Percentiles rank a stretch among this genome's conserved stretches.
These are phyloP conservation scores for Anoncus sp. DNA, from an alignment of 2,888 invertebrate species.

Conservation along the genomic window DNA sequence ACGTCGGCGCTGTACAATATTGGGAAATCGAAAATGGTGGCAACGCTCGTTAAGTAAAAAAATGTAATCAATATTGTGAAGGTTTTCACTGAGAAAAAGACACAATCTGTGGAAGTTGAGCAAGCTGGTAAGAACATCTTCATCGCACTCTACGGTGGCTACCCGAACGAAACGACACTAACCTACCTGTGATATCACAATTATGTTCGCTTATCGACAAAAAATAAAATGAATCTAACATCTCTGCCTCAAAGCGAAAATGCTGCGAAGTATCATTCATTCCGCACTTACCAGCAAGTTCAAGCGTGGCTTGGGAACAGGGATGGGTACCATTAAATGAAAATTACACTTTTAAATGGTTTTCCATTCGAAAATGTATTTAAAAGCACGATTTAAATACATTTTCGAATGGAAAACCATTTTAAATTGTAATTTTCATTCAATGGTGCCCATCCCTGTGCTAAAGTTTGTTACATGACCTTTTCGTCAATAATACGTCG, in stretches of 20 bases:
- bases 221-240: slow-evolving; percentile 30
- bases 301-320: slow-evolving; percentile 26
- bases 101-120: not conserved
- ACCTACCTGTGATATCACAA: not conserved
- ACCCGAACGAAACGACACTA: not conserved
- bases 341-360: no score
- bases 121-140: not conserved
- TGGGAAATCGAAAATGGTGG: not conserved
- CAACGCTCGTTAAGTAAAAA: not conserved
- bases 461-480: no score
- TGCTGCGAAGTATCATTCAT: slow-evolving; percentile 48
- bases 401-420: no score
- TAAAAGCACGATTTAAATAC: no score
- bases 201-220: not conserved
- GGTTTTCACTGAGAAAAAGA: not conserved
- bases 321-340: no score
- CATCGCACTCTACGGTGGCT: not conserved
- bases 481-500: no score
- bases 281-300: slow-evolving; percentile 54
- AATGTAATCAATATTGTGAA: not conserved
- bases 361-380: no score
- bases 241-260: slow-evolving; percentile 50
- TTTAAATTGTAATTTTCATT: no score
- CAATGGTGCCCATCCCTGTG: no score
- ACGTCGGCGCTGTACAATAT: slow-evolving; percentile 1